Evolutionary conservation across 2,797 vertebrate genomes (phyloP).

Genomic region (Capromys pilorides): DNA sequence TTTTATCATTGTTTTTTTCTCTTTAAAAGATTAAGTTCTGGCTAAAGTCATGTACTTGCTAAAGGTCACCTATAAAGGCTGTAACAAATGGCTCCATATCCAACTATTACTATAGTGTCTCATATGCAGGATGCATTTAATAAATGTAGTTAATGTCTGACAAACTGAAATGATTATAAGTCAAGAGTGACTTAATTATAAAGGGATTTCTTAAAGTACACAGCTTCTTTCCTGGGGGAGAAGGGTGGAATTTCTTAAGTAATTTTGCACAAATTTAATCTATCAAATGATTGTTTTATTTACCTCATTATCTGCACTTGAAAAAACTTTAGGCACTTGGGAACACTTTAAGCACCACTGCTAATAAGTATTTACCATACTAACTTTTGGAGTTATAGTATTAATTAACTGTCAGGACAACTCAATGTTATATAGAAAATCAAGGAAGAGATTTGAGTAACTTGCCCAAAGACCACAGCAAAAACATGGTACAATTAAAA

Average conservation of each 20-base stretch:
- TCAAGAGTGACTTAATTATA: background rate
- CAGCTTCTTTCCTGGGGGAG: background rate
- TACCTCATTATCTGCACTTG: background rate
- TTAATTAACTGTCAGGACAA: background rate
- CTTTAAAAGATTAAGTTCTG: background rate
- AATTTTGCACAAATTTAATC: background rate
- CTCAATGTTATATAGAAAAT: background rate
- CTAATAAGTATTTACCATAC: background rate
- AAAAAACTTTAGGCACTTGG: background rate
- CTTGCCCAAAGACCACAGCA: background rate
- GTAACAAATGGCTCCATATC: constrained; percentile 35
- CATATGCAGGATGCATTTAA: background rate
- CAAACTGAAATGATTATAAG: constrained; percentile 41
- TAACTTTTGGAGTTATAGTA: background rate
- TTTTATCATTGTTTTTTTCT: too few species aligned
- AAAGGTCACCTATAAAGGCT: background rate
- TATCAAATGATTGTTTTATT: constrained; percentile 21
- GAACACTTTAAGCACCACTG: background rate
- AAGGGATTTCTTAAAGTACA: constrained; percentile 33
- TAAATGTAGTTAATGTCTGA: background rate
- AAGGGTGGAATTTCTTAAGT: background rate
- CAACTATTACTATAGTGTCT: background rate
- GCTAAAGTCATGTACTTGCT: background rate
- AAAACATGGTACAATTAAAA: background rate
- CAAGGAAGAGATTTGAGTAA: background rate